Evolutionary conservation across 2,113 vertebrate species (phyloP).

Genomic region (Dendropsophus ebraccatus): DNA sequence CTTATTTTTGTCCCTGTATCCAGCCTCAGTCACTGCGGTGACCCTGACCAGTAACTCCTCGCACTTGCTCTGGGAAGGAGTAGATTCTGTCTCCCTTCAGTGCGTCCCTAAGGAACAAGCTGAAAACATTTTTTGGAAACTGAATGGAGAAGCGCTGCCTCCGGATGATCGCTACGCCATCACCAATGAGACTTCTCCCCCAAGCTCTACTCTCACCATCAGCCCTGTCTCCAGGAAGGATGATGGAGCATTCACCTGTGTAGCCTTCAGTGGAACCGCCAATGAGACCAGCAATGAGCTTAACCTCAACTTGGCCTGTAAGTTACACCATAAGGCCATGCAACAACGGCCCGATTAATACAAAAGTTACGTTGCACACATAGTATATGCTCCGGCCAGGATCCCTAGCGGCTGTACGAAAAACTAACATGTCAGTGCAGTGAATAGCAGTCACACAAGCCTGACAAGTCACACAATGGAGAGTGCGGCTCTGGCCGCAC

Average conservation of each 20-base stretch:
- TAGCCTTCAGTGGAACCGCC: background rate
- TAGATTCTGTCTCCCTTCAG: background rate
- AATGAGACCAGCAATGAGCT: slow-evolving; percentile 20
- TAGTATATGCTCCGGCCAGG: too few relatives aligned
- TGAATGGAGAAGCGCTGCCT: background rate
- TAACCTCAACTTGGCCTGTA: slow-evolving; percentile 26
- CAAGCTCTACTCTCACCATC: slow-evolving; percentile 24
- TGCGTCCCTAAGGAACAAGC: background rate
- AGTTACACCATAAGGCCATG: slow-evolving; percentile 1
- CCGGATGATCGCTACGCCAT: background rate
- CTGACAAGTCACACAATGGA: too few relatives aligned
- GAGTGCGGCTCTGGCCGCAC: too few relatives aligned
- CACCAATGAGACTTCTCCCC: background rate
- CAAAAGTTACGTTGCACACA: too few relatives aligned
- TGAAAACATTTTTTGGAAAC: background rate
- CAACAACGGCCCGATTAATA: too few relatives aligned
- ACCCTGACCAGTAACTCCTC: slow-evolving; percentile 8
- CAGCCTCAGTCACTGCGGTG: background rate
- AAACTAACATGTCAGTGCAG: too few relatives aligned
- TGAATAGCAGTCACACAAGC: too few relatives aligned
- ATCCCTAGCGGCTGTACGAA: too few relatives aligned
- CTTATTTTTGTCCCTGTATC: background rate
- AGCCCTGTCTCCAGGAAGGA: slow-evolving; percentile 25
- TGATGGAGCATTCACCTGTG: slow-evolving; percentile 23
- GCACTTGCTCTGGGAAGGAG: background rate